Conservation (phyloP, 2,797 vertebrate genomes). For the Ceryle rudis region DNA sequence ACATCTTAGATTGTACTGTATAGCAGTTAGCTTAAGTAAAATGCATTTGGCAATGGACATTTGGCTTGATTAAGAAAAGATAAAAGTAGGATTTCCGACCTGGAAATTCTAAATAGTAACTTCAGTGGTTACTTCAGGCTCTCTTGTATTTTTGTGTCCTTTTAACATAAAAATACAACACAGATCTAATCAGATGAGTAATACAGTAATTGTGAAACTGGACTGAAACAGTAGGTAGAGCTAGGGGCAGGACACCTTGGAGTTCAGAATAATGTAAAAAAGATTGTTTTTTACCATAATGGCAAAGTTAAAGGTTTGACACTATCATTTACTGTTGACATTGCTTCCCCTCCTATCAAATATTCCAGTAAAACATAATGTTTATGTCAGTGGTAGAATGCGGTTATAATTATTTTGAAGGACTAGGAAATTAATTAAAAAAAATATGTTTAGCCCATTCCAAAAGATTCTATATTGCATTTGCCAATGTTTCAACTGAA, state of each 20-base stretch:
- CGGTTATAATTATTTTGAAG: not conserved
- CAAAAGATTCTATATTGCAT: not conserved
- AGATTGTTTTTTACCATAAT: not conserved
- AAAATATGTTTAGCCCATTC: not conserved
- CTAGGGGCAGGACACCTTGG: not conserved
- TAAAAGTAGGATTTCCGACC: not conserved
- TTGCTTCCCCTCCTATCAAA: not conserved
- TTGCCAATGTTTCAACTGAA: not conserved
- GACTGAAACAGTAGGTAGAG: not conserved
- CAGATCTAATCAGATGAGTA: not conserved
- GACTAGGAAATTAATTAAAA: not conserved
- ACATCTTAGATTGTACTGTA: rapidly evolving
- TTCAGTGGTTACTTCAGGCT: not conserved
- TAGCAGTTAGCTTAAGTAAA: not conserved
- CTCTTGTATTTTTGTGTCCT: not conserved
- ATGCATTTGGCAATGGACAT: not conserved
- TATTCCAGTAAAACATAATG: not conserved
- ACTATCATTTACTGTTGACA: not conserved
- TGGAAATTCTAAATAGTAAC: not conserved
- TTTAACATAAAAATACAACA: not conserved
- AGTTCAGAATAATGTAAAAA: not conserved
- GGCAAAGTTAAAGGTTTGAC: not conserved
- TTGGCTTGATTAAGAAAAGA: not conserved
- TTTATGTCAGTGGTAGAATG: not conserved
- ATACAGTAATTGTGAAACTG: not conserved